These are phyloP conservation scores for Ageneiosus marmoratus DNA, from an alignment of 2,113 vertebrate species.

Conservation along the genomic window DNA sequence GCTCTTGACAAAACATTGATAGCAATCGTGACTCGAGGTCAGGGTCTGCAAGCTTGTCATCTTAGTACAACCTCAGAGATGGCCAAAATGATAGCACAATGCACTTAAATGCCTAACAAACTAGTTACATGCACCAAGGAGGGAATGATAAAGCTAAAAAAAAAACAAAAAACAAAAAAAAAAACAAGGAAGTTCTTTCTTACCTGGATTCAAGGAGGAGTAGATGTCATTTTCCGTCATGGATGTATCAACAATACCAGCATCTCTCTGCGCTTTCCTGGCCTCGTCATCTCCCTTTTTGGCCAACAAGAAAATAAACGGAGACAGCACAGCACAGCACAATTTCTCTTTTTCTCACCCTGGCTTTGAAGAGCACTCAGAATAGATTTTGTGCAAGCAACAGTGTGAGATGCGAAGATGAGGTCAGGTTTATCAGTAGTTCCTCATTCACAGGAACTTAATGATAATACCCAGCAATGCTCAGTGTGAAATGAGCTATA, in stretches of 20 bases:
- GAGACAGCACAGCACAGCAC: constrained; percentile 39
- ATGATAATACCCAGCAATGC: background rate
- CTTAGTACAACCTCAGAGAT: background rate
- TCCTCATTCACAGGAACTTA: constrained; percentile 60
- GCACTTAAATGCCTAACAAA: background rate
- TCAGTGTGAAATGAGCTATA: background rate
- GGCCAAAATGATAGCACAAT: background rate
- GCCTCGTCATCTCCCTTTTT: constrained; percentile 59
- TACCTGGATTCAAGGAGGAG: constrained; percentile 78
- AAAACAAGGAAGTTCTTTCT: background rate
- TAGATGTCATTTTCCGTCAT: constrained; percentile 87
- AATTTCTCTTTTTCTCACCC: constrained; percentile 47
- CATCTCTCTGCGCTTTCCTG: constrained; percentile 34
- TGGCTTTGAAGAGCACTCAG: constrained; percentile 57
- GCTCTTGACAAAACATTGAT: constrained; percentile 30
- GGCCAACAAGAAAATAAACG: constrained; percentile 63
- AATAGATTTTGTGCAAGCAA: constrained; percentile 64
- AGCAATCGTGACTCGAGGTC: background rate
- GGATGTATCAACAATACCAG: constrained; percentile 45
- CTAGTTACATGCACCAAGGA: background rate
- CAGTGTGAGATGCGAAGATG: constrained; percentile 62
- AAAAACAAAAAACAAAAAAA: background rate
- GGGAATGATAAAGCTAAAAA: background rate
- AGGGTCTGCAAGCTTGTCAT: background rate
- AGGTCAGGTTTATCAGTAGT: constrained; percentile 55